Evolutionary conservation across 2,797 vertebrate genomes (phyloP), one percentile per base, ranked within the genome.

Genomic region (Spinibarbus caldwelli): DNA sequence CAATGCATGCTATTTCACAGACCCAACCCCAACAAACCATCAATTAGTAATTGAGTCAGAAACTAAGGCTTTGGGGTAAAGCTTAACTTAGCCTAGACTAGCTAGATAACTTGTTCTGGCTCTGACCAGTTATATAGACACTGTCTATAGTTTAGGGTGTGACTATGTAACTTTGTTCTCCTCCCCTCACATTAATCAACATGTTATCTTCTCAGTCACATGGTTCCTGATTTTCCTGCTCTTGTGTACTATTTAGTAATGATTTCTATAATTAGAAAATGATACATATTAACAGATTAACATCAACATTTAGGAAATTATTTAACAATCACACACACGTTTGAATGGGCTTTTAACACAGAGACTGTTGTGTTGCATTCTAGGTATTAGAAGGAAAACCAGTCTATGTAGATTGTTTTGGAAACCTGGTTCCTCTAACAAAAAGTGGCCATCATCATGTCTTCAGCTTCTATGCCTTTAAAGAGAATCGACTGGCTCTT

Each of bases 381-480:
- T 43, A 99, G 98, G 98, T 99, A 3, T 92, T 99, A 80, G 98
- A 99, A 93, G 98, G 98, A 89, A 99, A 99, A 92, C 98, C 98
- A 34, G 99, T 99, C 92, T 99, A 97, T 36, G 97, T 97, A 89
- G 98, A 99, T 90, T 99, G 98, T 91, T 99, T 98, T 90, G 98
- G 98, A 89, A 99, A 99, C 91, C 93, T 99, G 47, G 97, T 99
- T 71, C 98, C 98, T 0, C 95, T 99, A 86, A 99, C 96, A 45
- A 99, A 99, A 94, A 99, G 97, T 86, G 98, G 98, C 72, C 98
- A 99, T 68, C 98, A 99, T 89, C 97, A 99, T 87, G 97, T 99
- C 91, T 99, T 99, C 94, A 99, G 97, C 89, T 99, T 99, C 94
- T 99, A 96, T 91, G 98, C 98, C 91, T 99, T 99, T 90, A 99